Percentiles rank a stretch among this genome's conserved stretches.
Conservation (phyloP, 2,797 vertebrate genomes). For the Fundulus diaphanus region DNA sequence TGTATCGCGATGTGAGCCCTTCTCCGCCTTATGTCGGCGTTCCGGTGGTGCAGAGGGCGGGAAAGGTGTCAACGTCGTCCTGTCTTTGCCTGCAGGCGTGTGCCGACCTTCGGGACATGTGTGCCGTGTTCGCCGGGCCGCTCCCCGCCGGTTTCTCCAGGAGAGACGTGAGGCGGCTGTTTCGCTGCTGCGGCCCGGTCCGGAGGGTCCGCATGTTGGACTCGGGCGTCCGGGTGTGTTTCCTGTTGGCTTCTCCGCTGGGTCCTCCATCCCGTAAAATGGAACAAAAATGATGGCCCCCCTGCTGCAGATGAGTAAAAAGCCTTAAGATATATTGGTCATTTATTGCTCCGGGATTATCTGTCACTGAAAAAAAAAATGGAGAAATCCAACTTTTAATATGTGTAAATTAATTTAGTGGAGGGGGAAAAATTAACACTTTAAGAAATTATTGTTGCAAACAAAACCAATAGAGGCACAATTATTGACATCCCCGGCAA, state of each 20-base stretch:
- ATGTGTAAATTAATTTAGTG: no score
- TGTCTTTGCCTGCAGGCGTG: slow-evolving; percentile 72
- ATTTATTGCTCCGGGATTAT: background rate
- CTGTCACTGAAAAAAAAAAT: background rate
- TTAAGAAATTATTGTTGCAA: background rate
- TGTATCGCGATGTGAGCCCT: slow-evolving; percentile 39
- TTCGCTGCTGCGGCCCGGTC: slow-evolving; percentile 84
- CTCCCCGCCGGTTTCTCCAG: slow-evolving; percentile 78
- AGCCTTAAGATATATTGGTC: background rate
- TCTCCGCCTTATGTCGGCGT: background rate
- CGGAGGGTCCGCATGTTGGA: slow-evolving; percentile 78
- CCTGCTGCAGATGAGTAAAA: background rate
- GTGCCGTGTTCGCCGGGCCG: slow-evolving; percentile 88
- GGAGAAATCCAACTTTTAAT: no score
- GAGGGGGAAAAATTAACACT: background rate
- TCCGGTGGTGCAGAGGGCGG: background rate
- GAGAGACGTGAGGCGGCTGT: slow-evolving; percentile 79
- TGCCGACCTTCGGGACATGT: slow-evolving; percentile 82
- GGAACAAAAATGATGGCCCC: background rate
- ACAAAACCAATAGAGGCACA: background rate
- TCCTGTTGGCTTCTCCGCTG: background rate
- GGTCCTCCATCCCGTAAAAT: no score
- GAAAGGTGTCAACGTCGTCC: background rate
- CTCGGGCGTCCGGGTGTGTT: slow-evolving; percentile 78
- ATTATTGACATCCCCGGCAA: background rate